Conservation (phyloP, 1,140 invertebrate genomes). For the Papilio machaon region DNA sequence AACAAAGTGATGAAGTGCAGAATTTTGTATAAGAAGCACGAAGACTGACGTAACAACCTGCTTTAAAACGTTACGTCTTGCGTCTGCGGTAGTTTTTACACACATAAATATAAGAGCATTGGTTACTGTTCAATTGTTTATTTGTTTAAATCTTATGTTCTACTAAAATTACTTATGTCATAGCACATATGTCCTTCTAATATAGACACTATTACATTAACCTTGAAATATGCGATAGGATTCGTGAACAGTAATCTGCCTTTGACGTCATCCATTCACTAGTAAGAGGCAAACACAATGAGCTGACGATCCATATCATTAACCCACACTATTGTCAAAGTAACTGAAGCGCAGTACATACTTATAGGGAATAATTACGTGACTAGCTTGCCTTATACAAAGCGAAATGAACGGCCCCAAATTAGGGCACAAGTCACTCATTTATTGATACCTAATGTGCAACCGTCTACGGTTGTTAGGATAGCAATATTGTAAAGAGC, state of each 20-base stretch:
- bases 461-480: too few species aligned
- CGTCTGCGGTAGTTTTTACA: neutral
- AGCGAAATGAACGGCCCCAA: slow-evolving; percentile 5
- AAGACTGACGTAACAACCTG: neutral
- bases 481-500: neutral
- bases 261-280: slow-evolving; percentile 30
- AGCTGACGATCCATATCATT: slow-evolving; percentile 27
- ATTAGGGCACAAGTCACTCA: neutral
- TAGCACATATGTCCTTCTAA: neutral
- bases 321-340: slow-evolving; percentile 3
- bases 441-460: neutral
- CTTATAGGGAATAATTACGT: slow-evolving; percentile 13
- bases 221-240: slow-evolving; percentile 3
- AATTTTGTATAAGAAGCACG: neutral
- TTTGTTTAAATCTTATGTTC: too few species aligned
- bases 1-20: neutral
- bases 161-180: too few species aligned
- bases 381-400: neutral
- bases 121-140: too few species aligned
- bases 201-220: neutral
- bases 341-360: neutral
- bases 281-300: neutral
- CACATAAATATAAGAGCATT: neutral
- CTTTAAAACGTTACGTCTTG: neutral
- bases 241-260: neutral